A percentile compares a stretch with the other conserved stretches of the same genome.
Conservation (phyloP, 2,797 vertebrate species). For the Synanceia verrucosa region DNA sequence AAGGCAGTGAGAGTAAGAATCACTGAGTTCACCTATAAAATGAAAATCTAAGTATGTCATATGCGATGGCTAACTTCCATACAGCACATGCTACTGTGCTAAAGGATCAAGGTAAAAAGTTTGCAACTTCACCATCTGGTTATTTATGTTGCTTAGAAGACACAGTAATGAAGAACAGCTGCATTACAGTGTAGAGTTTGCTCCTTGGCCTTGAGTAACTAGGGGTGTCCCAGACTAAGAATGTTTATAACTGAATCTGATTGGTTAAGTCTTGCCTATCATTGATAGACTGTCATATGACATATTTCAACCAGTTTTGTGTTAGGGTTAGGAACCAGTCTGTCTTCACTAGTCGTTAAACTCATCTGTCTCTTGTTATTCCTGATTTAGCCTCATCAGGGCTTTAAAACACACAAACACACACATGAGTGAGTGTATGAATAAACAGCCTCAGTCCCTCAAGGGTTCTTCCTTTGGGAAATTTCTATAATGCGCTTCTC, state of each 20-base stretch:
- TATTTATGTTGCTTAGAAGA: background rate
- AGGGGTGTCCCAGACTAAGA: background rate
- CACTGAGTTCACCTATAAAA: background rate
- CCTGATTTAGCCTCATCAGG: constrained; percentile 15
- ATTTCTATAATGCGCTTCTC: constrained; percentile 8
- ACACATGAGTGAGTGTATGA: background rate
- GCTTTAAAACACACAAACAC: constrained; percentile 7
- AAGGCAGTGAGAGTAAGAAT: background rate
- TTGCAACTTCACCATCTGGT: background rate
- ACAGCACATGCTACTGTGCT: background rate
- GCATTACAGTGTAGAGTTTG: background rate
- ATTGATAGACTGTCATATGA: no score
- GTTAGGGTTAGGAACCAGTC: no score
- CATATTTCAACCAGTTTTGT: no score
- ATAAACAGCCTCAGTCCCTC: constrained; percentile 17
- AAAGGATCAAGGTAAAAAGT: accelerated
- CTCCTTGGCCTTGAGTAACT: background rate
- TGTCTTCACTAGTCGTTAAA: no score
- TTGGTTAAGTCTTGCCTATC: background rate
- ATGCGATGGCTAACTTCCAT: no score
- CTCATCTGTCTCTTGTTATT: constrained; percentile 9
- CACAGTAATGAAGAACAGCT: background rate
- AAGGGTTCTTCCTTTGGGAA: constrained; percentile 13
- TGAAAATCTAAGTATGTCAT: no score
- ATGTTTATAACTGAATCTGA: background rate